Evolutionary conservation across 2,888 invertebrate species (phyloP).

Genomic region (Sicus ferrugineus): DNA sequence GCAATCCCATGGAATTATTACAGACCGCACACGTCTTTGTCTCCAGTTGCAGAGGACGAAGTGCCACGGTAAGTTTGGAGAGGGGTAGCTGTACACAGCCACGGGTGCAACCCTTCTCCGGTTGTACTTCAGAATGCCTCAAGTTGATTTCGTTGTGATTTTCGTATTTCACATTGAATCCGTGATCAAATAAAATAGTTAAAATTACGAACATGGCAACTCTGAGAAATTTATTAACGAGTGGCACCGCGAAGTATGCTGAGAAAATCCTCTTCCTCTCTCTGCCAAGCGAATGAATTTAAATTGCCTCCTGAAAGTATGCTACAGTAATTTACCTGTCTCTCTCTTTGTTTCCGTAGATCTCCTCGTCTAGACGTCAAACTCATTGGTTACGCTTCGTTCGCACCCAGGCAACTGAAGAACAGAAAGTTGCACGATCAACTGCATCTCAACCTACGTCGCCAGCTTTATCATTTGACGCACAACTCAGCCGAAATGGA

Average conservation of each 20-base stretch:
- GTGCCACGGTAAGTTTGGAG: constrained; percentile 58
- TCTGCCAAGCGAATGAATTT: constrained; percentile 1
- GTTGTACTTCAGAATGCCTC: too few species aligned
- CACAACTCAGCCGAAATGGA: constrained; percentile 41
- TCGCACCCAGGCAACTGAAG: constrained; percentile 45
- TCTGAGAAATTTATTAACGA: too few species aligned
- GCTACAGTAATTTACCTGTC: constrained; percentile 13
- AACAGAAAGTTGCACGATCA: constrained; percentile 46
- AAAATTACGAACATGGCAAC: too few species aligned
- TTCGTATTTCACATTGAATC: too few species aligned
- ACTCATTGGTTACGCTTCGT: constrained; percentile 52
- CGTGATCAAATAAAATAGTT: too few species aligned
- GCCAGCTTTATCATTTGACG: constrained; percentile 48
- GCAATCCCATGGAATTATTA: constrained; percentile 64
- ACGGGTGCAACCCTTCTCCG: too few species aligned
- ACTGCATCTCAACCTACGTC: constrained; percentile 46
- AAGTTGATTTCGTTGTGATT: too few species aligned
- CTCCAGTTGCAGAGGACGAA: constrained; percentile 59
- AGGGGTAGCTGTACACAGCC: too few species aligned
- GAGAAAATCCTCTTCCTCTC: too few species aligned
- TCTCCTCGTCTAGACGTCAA: constrained; percentile 61
- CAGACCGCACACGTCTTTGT: constrained; percentile 59
- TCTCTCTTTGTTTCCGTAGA: constrained; percentile 44
- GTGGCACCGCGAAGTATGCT: too few species aligned
- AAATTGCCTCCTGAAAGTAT: constrained; percentile 11